Conservation (phyloP, 2,113 vertebrate genomes). For the Nycticorax nycticorax region DNA sequence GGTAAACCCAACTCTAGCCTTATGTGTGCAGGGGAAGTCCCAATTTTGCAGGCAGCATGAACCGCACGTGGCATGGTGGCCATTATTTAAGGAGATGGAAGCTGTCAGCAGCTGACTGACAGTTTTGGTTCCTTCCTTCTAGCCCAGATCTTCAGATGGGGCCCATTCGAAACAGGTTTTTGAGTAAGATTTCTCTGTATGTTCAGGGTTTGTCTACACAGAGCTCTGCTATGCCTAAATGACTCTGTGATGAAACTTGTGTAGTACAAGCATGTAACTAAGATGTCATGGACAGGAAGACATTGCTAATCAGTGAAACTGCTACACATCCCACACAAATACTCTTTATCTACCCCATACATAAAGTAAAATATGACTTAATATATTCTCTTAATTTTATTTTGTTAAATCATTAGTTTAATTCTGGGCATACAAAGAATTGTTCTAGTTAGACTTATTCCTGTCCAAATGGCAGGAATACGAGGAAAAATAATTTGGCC, state of each 20-base stretch:
- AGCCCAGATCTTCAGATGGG: background rate
- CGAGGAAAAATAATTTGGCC: background rate
- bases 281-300: background rate
- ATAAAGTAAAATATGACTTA: background rate
- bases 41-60: background rate
- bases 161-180: background rate
- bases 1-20: too few species aligned
- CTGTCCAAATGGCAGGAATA: background rate
- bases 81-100: background rate
- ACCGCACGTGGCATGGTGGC: rapidly evolving
- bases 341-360: background rate
- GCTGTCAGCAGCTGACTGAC: background rate
- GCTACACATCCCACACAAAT: background rate
- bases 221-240: background rate
- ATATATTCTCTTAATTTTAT: background rate
- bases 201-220: background rate
- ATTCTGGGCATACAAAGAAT: background rate
- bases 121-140: background rate
- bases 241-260: background rate
- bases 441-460: background rate
- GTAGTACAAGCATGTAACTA: background rate
- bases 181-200: background rate
- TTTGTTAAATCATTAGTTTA: background rate
- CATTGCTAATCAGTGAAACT: background rate
- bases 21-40: background rate